Evolutionary conservation across 2,888 invertebrate genomes (phyloP), one percentile per base, ranked within the genome.

Genomic region (Tetramorium bicarinatum): DNA sequence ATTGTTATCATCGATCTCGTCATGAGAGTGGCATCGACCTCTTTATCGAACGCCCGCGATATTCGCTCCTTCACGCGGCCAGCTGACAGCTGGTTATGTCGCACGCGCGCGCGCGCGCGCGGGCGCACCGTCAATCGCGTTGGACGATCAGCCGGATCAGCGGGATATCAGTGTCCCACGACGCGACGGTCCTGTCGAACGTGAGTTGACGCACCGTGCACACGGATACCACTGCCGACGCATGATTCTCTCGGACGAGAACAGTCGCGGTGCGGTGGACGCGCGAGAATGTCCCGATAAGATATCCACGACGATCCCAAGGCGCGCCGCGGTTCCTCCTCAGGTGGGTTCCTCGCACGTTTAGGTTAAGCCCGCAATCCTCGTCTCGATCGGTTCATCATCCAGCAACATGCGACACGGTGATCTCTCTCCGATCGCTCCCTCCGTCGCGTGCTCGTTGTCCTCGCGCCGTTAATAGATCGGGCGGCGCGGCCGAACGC

Each of bases 201-300:
- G 54, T 75, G 59, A 52, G 52, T 85, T 81, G 84, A 79, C 56
- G 75, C 29, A 34, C 87, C 85, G 85, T 90, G 85, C 87, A 87
- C 87, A 87, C 87, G 82, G 84, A 89, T 84, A 84, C n/a, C n/a
- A 54, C 88, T 84, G 86, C 86, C 86, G 85, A 75, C 77, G 75
- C 62, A 83, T 84, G 83, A 76, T 79, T 85, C 83, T 38, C 81
- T 84, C 76, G 84, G 84, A 86, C 83, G 83, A 79, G 77, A 86
- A 83, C 52, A 79, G 62, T 77, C n/a, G 81, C 56, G 38, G 59
- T 54, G 66, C 69, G 88, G 67, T 72, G 66, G 85, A 76, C 86
- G 83, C 79, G 88, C 85, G 67, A 85, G 85, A 85, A 90, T 64
- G 85, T 83, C 88, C 80, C 86, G 88, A 89, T 91, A 85, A 29